phyloP scores from a whole-genome alignment of 2,888 invertebrate species.

The Notocelia uddmanniana region DNA sequence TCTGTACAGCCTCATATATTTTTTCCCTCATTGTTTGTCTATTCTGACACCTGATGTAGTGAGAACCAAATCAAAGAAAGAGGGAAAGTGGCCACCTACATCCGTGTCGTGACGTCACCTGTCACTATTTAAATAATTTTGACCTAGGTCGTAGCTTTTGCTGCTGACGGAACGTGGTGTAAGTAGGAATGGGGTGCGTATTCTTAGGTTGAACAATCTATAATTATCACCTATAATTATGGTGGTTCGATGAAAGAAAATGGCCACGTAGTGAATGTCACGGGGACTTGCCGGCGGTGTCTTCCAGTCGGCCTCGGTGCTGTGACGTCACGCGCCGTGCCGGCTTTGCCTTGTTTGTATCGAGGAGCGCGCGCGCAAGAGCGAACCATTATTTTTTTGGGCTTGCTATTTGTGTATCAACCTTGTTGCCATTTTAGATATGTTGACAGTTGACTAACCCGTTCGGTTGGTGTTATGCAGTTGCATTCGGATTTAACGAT shows the following conservation, averaged over 20 bases:
- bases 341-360: conserved; percentile 18
- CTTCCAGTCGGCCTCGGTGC: conserved; percentile 24
- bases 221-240: neutral
- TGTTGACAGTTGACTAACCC: neutral
- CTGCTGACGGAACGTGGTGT: too few species aligned
- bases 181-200: too few species aligned
- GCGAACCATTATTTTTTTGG: conserved; percentile 1
- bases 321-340: conserved; percentile 27
- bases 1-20: too few species aligned
- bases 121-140: too few species aligned
- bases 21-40: too few species aligned
- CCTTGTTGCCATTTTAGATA: neutral
- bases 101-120: too few species aligned
- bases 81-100: too few species aligned
- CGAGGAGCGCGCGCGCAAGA: conserved; percentile 10
- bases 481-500: neutral
- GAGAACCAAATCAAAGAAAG: too few species aligned
- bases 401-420: neutral
- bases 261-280: conserved; percentile 8
- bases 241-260: conserved; percentile 8
- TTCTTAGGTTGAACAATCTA: too few species aligned
- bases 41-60: too few species aligned
- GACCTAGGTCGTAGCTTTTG: too few species aligned
- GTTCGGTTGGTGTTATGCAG: neutral
- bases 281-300: conserved; percentile 21